These are phyloP conservation scores for Heliconius eleuchia DNA, from an alignment of 1,140 invertebrate species.

Conservation along the genomic window DNA sequence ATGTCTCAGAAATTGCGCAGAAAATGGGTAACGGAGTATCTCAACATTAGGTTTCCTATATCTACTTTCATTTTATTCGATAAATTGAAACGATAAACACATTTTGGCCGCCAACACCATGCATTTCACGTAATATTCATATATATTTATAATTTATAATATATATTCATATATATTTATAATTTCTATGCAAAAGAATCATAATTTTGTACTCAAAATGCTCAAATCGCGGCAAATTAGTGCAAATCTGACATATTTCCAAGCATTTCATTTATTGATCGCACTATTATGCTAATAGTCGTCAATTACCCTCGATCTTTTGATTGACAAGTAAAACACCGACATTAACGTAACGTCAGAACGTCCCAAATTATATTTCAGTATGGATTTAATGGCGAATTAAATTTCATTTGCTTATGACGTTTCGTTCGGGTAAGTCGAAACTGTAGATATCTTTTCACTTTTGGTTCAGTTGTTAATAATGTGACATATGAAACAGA, in stretches of 20 bases:
- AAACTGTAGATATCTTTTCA: neutral
- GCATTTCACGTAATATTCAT: too few relatives aligned
- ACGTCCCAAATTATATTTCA: neutral
- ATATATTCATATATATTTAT: too few relatives aligned
- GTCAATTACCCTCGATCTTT: slow-evolving; percentile 14
- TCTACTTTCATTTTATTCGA: too few relatives aligned
- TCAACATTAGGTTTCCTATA: too few relatives aligned
- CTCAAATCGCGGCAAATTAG: neutral
- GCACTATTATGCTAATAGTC: slow-evolving; percentile 19
- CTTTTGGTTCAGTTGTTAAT: too few relatives aligned
- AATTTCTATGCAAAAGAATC: too few relatives aligned
- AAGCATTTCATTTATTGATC: neutral
- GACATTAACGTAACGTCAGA: neutral
- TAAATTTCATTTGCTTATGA: neutral
- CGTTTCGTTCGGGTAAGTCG: neutral
- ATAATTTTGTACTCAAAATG: neutral
- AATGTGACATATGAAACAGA: too few relatives aligned
- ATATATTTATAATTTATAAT: too few relatives aligned
- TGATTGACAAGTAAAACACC: slow-evolving; percentile 25
- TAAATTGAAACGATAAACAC: too few relatives aligned
- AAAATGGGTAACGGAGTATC: too few relatives aligned
- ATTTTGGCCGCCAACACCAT: too few relatives aligned
- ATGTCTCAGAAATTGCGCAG: too few relatives aligned
- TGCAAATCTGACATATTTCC: neutral
- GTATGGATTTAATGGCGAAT: neutral